Base-by-base conservation (phyloP, 2,797 vertebrate genomes). In the Macrochelys suwanniensis region DNA sequence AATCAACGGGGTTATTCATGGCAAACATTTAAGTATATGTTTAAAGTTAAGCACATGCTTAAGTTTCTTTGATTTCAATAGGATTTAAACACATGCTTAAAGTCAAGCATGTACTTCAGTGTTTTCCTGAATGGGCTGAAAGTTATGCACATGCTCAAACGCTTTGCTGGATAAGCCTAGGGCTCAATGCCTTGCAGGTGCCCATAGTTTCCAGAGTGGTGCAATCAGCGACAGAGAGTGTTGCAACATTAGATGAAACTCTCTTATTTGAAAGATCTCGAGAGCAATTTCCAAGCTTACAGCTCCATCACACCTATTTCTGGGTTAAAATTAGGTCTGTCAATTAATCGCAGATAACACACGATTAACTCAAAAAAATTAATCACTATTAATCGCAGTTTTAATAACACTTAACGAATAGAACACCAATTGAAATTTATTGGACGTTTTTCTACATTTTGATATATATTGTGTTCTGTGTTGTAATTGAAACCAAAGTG, bases 231-330 rank as follows among this genome's bases (percentile, higher is more conserved):
- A 77, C 53, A 84, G 65, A 53, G 25, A 61, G 15, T 21, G 77
- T 25, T 0, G 1, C 4, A 51, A 74, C 28, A 2, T 1, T 11
- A 79, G 51, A 15, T 50, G 7, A 85, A 56, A 1, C 2, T 54
- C 61, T 31, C 25, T 1, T 1, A 61, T 56, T 78, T 8, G 37
- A 53, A 47, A 56, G 45, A 82, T 33, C 78, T 85, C 57, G 59
- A 88, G 87, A 82, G 53, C 47, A 80, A 31, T 68, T 80, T 82
- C 19, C 84, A 79, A 85, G 45, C 84, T 21, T 88, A 45, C 31
- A 76, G 49, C 19, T 80, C 81, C 50, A 31, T 68, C 26, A 12
- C 49, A 49, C 15, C 8, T 25, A 31, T 13, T 23, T 51, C 25
- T 12, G 56, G 50, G 85, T 88, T 82, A 42, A 54, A 54, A 54